Evolutionary conservation across 2,888 invertebrate genomes (phyloP).

Genomic region (Metacarcinus magister): DNA sequence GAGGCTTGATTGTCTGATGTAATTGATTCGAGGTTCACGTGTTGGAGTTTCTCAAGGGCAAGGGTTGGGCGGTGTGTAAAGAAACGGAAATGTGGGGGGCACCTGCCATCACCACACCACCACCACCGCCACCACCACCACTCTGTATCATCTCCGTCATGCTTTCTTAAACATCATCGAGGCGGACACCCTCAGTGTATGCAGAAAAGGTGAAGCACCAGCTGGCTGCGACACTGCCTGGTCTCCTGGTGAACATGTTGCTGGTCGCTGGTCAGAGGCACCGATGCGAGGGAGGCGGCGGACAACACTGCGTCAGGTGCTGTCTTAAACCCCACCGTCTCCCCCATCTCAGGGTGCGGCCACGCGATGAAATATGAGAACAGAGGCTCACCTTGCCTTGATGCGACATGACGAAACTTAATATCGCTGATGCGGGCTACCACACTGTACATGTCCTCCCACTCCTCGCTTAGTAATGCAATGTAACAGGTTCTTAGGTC

Average conservation of each 20-base stretch:
- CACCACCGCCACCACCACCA: too few relatives aligned
- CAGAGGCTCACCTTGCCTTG: too few relatives aligned
- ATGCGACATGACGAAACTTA: too few relatives aligned
- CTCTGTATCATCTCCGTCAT: not conserved
- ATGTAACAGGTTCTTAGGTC: not conserved
- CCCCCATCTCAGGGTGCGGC: too few relatives aligned
- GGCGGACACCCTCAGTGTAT: not conserved
- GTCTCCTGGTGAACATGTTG: not conserved
- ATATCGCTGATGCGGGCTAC: too few relatives aligned
- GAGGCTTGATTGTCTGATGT: not conserved
- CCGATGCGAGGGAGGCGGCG: not conserved
- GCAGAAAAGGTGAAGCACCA: not conserved
- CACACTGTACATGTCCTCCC: not conserved
- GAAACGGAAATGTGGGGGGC: too few relatives aligned
- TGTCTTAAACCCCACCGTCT: not conserved
- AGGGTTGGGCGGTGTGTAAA: too few relatives aligned
- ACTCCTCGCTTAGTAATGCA: not conserved
- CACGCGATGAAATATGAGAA: too few relatives aligned
- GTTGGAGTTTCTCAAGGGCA: not conserved
- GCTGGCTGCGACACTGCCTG: too few relatives aligned
- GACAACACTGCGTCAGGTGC: not conserved
- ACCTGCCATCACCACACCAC: not conserved
- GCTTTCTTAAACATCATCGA: not conserved
- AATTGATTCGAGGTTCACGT: not conserved
- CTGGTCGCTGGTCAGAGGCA: not conserved